Conservation (phyloP, 1,140 invertebrate species). For the Oedothorax gibbosus region DNA sequence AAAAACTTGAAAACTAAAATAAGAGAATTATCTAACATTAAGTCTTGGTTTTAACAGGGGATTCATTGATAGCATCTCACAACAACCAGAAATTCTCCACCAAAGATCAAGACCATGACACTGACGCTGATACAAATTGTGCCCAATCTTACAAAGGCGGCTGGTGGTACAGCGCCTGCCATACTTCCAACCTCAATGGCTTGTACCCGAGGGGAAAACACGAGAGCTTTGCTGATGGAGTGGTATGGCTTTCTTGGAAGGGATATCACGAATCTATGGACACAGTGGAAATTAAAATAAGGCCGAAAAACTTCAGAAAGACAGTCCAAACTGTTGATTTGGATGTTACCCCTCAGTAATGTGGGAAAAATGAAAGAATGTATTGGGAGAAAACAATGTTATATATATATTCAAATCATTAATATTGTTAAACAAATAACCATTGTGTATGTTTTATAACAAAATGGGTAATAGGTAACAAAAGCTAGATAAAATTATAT, state of each 20-base stretch:
- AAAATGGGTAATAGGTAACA: too few species aligned
- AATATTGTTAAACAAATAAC: too few species aligned
- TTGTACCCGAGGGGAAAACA: constrained; percentile 57
- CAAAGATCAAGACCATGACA: constrained; percentile 31
- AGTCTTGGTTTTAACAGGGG: background rate
- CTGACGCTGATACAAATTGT: constrained; percentile 36
- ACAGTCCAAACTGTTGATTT: background rate
- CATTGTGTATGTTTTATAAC: too few species aligned
- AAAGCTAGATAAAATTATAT: too few species aligned
- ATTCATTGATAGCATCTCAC: constrained; percentile 21
- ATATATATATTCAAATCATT: too few species aligned
- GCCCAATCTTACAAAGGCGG: constrained; percentile 62
- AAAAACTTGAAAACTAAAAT: too few species aligned
- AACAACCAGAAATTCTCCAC: constrained; percentile 25
- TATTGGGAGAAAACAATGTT: too few species aligned
- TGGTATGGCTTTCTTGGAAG: constrained; percentile 61
- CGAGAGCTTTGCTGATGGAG: constrained; percentile 58
- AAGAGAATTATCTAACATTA: too few species aligned
- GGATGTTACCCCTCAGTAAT: too few species aligned
- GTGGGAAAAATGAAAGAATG: too few species aligned
- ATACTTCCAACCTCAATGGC: constrained; percentile 64
- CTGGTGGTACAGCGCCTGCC: constrained; percentile 65
- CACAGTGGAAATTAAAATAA: constrained; percentile 42
- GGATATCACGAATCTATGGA: constrained; percentile 41
- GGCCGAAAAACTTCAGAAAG: constrained; percentile 32